Base-by-base conservation (phyloP, 2,797 vertebrate genomes). In the Pangasius sanitwongsei region DNA sequence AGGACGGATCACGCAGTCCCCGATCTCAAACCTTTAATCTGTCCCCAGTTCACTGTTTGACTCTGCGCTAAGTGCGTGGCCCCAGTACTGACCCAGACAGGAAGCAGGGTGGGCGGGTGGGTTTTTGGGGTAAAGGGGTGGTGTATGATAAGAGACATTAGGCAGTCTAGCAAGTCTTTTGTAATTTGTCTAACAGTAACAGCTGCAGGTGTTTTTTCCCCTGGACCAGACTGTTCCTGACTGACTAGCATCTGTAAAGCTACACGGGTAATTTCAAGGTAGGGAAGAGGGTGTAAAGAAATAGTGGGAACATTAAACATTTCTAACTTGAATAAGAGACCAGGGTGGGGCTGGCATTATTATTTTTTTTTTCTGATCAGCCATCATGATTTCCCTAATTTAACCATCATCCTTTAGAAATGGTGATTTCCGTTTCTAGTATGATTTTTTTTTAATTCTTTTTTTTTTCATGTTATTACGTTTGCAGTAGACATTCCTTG, bases 401-500 rank as follows among this genome's bases (percentile, higher is more conserved):
- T 94, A 96, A 93, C 94, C 95, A 94, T 95, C 95, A 95, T 93
- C 92, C 81, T 94, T 81, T 94, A 95, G 94, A 95, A 95, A 96
- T 93, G 93, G 92, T 96, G 96, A 97, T 93, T 95, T 93, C 93
- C 94, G 6, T 34, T 57, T 28, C 25, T 50, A 75, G 28, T 50
- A 16, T 77, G 69, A 20, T 41, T 72, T 37, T 70, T 37, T 11
- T 23, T 11, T 1, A n/a, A 8, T 8, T 50, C 8, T 95, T 96
- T 96, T 96, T 96, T 89, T 90, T 93, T 70, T 86, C 85, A 81
- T 92, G 91, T 90, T 97, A 96, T 97, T 97, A 95, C 94, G 95
- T 98, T 98, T 97, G 96, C 97, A 98, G 97, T 98, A 98, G 97
- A 98, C 98, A 98, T 98, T 98, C 97, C 97, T 98, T 96, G 97